Evolutionary conservation across 1,140 invertebrate genomes (phyloP), one percentile per base, ranked within the genome.

Genomic region (Tetramorium alpestre): DNA sequence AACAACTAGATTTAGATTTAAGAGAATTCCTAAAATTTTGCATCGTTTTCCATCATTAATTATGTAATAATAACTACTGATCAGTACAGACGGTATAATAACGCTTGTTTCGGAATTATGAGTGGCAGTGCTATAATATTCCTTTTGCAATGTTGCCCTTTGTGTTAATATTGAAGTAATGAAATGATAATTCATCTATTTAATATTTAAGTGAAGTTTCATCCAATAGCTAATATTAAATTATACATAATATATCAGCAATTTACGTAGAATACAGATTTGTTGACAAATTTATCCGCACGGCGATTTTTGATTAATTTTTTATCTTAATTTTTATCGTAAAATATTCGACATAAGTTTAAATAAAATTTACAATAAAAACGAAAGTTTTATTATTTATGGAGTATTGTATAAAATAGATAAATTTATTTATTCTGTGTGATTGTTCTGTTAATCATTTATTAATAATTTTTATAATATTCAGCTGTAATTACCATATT

Each of bases 151-250:
- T 38, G 11, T 56, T n/a, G 28, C 28, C 33, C 18, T 22, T 78
- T 47, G 75, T 47, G 56, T 77, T 78, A 65, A 78, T 78, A 64
- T 65, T 18, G 10, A 22, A 22, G 18, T 65, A 51, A 75, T 54
- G 18, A 75, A 33, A 65, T 49, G 41, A 47, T 78, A 65, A 78
- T 49, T 65, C n/a, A 49, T 65, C 22, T 65, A 22, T 33, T 49
- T 65, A 64, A 78, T 49, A 64, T 78, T 78, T 47, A 78, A 78
- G 6, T 47, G 11, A 78, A 77, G 25, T 64, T 77, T 64, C 11
- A 16, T 47, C 4, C 11, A 62, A 47, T 33, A n/a, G 28, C 8
- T 33, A 28, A 62, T n/a, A 76, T 77, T 44, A 44, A 60, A 44
- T 38, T 49, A 22, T 65, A 65, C 22, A 25, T 18, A 41, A 77